These are phyloP conservation scores for Ramphastos sulfuratus DNA, from an alignment of 2,113 vertebrate genomes.

Conservation along the genomic window DNA sequence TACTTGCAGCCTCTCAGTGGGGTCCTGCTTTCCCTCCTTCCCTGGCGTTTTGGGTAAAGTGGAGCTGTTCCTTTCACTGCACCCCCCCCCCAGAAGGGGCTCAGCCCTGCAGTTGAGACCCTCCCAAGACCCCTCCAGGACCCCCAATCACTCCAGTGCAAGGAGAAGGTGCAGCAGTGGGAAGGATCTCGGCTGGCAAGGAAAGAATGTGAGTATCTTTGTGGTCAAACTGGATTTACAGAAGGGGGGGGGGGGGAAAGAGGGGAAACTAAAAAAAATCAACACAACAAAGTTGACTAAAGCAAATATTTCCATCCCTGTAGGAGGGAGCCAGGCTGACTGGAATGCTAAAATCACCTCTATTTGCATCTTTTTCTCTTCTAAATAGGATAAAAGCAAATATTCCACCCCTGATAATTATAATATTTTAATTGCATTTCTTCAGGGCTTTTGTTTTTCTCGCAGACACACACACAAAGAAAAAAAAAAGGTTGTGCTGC, in stretches of 20 bases:
- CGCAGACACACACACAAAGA: neutral
- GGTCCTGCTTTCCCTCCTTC: neutral
- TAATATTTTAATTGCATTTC: slow-evolving; percentile 75
- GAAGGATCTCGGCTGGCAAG: neutral
- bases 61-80: neutral
- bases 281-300: slow-evolving; percentile 59
- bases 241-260: neutral
- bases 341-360: slow-evolving; percentile 58
- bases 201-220: neutral
- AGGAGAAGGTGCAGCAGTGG: neutral
- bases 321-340: slow-evolving; percentile 48
- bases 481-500: neutral
- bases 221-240: neutral
- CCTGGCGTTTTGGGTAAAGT: accelerated
- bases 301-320: slow-evolving; percentile 45
- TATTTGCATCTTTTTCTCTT: slow-evolving; percentile 63
- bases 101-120: too few relatives aligned
- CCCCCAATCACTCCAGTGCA: neutral
- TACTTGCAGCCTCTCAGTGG: neutral
- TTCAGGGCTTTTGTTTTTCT: slow-evolving; percentile 49
- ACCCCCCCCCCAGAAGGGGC: neutral
- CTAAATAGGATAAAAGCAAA: slow-evolving; percentile 69
- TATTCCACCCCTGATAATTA: slow-evolving; percentile 69
- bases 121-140: neutral
- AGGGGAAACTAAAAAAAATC: neutral